These are phyloP conservation scores for Lasius platythorax DNA, from an alignment of 2,888 invertebrate species.

Conservation along the genomic window DNA sequence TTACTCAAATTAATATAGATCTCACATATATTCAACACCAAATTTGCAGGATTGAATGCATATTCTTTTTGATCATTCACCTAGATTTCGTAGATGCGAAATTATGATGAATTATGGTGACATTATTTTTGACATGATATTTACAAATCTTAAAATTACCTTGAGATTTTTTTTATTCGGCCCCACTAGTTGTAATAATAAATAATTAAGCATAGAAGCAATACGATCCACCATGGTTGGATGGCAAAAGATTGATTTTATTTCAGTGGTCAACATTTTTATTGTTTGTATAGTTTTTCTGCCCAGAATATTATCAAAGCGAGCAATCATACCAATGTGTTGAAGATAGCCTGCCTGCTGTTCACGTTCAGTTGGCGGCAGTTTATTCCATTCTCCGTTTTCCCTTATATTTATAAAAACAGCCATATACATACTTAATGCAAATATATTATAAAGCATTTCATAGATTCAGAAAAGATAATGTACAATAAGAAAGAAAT, in stretches of 20 bases:
- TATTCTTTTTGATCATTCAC: slow-evolving; percentile 96
- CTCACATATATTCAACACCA: slow-evolving; percentile 95
- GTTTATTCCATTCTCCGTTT: slow-evolving; percentile 91
- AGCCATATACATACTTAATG: slow-evolving; percentile 5
- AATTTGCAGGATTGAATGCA: slow-evolving; percentile 96
- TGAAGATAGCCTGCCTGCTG: slow-evolving; percentile 91
- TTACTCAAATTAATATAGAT: slow-evolving; percentile 95
- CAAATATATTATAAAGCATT: slow-evolving; percentile 10
- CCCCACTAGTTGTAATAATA: slow-evolving; percentile 95
- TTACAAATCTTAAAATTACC: slow-evolving; percentile 85
- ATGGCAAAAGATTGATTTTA: slow-evolving; percentile 95
- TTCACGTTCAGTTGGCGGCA: slow-evolving; percentile 91
- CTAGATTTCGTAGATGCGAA: slow-evolving; percentile 83
- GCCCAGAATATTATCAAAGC: slow-evolving; percentile 97
- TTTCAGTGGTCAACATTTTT: slow-evolving; percentile 92
- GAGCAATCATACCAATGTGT: slow-evolving; percentile 93
- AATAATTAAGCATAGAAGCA: slow-evolving; percentile 98
- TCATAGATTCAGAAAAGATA: background rate
- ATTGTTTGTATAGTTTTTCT: slow-evolving; percentile 95
- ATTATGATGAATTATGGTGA: background rate
- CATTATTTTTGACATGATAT: background rate
- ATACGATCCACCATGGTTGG: slow-evolving; percentile 96
- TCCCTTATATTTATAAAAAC: slow-evolving; percentile 86
- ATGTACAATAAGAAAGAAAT: slow-evolving; percentile 25
- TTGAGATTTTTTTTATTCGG: slow-evolving; percentile 97